Evolutionary conservation across 2,113 vertebrate species (phyloP), one percentile per base, ranked within the genome.

Genomic region (Misgurnus mizolepis): DNA sequence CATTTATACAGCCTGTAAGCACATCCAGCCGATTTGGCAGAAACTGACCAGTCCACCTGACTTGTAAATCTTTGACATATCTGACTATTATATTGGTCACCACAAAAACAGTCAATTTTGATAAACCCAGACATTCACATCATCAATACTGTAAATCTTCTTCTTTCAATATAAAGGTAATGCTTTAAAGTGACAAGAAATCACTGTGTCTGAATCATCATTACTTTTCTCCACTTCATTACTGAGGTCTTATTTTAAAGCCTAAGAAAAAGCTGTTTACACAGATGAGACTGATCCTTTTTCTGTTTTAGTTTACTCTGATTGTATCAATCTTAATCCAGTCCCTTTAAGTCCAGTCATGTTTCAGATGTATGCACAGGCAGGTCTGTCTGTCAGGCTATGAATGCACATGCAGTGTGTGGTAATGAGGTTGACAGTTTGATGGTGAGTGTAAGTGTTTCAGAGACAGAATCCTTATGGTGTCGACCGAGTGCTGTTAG

Each of bases 321-420:
- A 72, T 18, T 72, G 53, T 50, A 45, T 73, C 50, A 43, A 27
- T 66, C 43, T 6, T 76, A 82, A 82, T 82, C 76, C 76, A 61
- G 47, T 67, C 34, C 27, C 76, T 82, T 50, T 7, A 40, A 85
- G 77, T 80, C 80, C 27, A 45, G 67, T 82, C 72, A 82, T 73
- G 83, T 82, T 82, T 76, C 55, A 66, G 68, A 84, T 74, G 68
- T 67, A 61, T 67, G 75, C 64, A 41, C 71, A 55, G 17, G 34
- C 40, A 41, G 22, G 80, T 77, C 76, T 40, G 7, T 78, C 12
- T 40, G 75, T 74, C 61, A 68, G 67, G 41, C 47, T 40, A 6
- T 45, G 22, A 53, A 70, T 75, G 49, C n/a, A 74, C 15, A 84
- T 80, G 75, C 68, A 22, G 61, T 22, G 71, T 40, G 56, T 62